Conservation (phyloP, 92 coral and sea anemone species). For the Parazoanthus atlanticus region DNA sequence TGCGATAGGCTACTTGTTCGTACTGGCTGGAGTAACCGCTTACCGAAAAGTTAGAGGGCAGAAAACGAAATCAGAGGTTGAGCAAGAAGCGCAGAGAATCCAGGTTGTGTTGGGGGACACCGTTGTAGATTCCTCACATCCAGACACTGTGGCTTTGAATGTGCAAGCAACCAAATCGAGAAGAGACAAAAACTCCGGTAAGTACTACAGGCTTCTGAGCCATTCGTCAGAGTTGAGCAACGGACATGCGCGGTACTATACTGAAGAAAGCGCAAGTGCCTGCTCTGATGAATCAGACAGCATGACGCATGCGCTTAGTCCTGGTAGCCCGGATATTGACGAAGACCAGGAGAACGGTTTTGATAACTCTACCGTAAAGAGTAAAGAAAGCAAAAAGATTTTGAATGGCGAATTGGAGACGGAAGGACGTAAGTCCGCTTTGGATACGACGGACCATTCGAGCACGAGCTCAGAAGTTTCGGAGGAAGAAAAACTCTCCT, state of each 20-base stretch:
- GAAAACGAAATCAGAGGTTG: constrained; percentile 59
- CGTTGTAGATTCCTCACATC: constrained; percentile 89
- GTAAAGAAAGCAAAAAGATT: constrained; percentile 66
- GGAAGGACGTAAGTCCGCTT: constrained; percentile 13
- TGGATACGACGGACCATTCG: constrained; percentile 13
- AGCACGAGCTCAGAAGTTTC: constrained; percentile 33
- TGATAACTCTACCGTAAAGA: constrained; percentile 64
- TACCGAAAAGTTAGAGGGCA: constrained; percentile 74
- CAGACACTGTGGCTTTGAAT: constrained; percentile 82
- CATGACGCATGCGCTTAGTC: constrained; percentile 45
- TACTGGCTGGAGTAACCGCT: constrained; percentile 80
- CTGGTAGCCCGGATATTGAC: constrained; percentile 63
- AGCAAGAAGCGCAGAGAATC: constrained; percentile 82
- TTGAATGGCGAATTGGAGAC: constrained; percentile 32
- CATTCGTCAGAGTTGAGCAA: constrained; percentile 64
- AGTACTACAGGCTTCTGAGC: constrained; percentile 72
- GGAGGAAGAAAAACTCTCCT: constrained; percentile 33
- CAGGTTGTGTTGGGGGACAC: constrained; percentile 89
- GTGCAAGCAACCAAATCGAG: constrained; percentile 74
- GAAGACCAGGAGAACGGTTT: constrained; percentile 35
- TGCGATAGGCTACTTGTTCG: constrained; percentile 84
- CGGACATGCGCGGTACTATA: constrained; percentile 65
- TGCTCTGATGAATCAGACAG: constrained; percentile 62
- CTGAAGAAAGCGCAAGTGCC: constrained; percentile 59
- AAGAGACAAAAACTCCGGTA: constrained; percentile 53